Evolutionary conservation across 2,113 vertebrate species (phyloP).

Genomic region (Dicentrarchus labrax): DNA sequence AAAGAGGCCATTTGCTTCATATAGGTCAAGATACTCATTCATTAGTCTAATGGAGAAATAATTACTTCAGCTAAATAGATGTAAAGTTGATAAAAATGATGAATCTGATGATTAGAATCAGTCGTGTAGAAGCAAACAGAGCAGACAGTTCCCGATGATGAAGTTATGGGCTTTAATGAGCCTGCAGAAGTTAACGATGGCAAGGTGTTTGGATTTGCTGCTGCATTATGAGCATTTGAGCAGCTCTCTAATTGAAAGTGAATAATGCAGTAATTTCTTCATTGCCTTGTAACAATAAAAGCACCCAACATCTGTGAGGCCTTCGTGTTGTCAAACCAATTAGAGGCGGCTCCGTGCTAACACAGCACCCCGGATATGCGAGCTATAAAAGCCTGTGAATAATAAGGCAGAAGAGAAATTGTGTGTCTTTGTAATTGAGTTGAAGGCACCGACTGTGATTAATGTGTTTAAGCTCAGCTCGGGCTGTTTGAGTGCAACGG

Average conservation of each 20-base stretch:
- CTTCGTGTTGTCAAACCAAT: constrained; percentile 72
- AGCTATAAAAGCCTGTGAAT: constrained; percentile 57
- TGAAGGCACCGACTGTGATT: constrained; percentile 73
- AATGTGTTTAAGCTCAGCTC: constrained; percentile 69
- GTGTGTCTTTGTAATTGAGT: constrained; percentile 75
- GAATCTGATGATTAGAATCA: constrained; percentile 37
- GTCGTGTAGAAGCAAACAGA: constrained; percentile 30
- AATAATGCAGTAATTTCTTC: constrained; percentile 63
- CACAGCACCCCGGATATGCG: constrained; percentile 37
- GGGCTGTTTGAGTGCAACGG: constrained; percentile 46
- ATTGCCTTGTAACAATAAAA: constrained; percentile 62
- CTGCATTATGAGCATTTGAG: constrained; percentile 46
- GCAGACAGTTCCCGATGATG: constrained; percentile 30
- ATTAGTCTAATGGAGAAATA: constrained; percentile 35
- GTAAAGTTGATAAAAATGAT: constrained; percentile 27
- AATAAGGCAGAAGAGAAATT: constrained; percentile 73
- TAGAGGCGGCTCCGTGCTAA: constrained; percentile 58
- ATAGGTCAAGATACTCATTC: constrained; percentile 26
- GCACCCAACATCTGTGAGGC: constrained; percentile 58
- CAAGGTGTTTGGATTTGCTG: constrained; percentile 46
- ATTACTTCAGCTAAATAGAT: constrained; percentile 35
- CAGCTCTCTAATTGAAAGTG: constrained; percentile 68
- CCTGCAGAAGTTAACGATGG: constrained; percentile 35
- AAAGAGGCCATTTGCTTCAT: constrained; percentile 17
- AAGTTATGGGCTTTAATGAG: constrained; percentile 56